These are phyloP conservation scores for Taeniopygia guttata DNA, from an alignment of 2,797 vertebrate genomes.

Conservation along the genomic window DNA sequence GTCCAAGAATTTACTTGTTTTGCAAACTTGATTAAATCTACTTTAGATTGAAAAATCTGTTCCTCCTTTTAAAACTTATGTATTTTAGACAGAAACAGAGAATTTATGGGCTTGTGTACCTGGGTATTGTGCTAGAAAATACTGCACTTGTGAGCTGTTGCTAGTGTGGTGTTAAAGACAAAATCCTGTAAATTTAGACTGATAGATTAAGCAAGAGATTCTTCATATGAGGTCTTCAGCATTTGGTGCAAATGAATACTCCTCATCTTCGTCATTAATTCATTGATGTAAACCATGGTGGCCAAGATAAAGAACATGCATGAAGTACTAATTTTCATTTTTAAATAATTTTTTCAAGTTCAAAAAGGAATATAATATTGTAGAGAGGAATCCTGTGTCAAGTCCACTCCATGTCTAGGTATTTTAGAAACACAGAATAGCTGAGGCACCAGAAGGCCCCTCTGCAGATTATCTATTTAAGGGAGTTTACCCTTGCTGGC, in stretches of 20 bases:
- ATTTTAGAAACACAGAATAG: background rate
- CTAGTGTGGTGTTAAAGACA: background rate
- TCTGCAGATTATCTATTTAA: background rate
- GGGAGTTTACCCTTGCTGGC: background rate
- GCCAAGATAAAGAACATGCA: background rate
- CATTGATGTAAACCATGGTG: background rate
- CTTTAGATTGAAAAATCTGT: background rate
- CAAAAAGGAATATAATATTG: background rate
- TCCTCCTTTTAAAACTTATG: background rate
- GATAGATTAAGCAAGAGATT: background rate
- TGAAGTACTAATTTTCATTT: background rate
- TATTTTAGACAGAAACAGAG: background rate
- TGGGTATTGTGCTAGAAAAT: background rate
- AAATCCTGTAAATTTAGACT: background rate
- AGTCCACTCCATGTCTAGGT: background rate
- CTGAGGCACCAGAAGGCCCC: background rate
- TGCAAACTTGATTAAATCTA: background rate
- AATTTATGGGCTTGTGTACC: background rate
- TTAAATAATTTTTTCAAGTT: background rate
- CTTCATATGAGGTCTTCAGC: background rate
- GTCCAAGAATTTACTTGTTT: background rate
- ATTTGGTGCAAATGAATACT: background rate
- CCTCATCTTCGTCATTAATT: background rate
- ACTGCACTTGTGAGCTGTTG: background rate
- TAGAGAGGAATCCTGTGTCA: background rate